Base-by-base conservation (phyloP, 2,888 invertebrate species). In the Serripes groenlandicus region DNA sequence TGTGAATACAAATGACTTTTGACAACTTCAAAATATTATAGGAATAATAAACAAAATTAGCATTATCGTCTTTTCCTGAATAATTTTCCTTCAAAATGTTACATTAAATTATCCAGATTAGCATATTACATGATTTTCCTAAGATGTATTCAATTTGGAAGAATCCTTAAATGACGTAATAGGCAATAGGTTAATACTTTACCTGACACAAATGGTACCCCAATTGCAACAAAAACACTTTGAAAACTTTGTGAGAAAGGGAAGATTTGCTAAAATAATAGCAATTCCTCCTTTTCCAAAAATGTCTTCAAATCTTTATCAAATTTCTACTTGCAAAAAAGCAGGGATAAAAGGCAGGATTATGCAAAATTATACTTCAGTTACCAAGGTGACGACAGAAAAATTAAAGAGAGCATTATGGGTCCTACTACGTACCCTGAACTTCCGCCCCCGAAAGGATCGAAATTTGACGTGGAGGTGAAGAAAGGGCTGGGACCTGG, bases 401-500 rank as follows among this genome's bases (percentile, higher is more conserved):
- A 34, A 23, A 23, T 32, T 56, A 58, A 26, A 60, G 71, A 56
- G 75, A 34, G 58, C 66, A 42, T 35, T 66, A n/a, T 42, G 71
- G 70, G 75, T 68, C 83, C 75, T 68, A 7, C 3, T 23, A 92
- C 92, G 87, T 89, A 92, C 92, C 92, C 91, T 72, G 87, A 81
- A 66, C 88, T 89, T 30, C 86, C 86, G 52, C 77, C 74, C 35
- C 78, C 79, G 75, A 92, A 91, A 34, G 91, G 90, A 70, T 89
- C 90, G 60, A 86, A 88, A 86, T 90, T 88, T 76, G 88, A 89
- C 58, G 85, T 75, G 72, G 89, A 88, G 78, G 89, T 88, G 80
- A 85, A 86, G 52, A 83, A 85, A 66, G 86, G 77, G 60, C 79
- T 83, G 35, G 89, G 87, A 18, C 86, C 84, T 18, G 92, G 91